Percentiles rank a stretch among this genome's conserved stretches.
phyloP scores from a whole-genome alignment of 2,888 invertebrate species.

The Steinernema scapterisci region DNA sequence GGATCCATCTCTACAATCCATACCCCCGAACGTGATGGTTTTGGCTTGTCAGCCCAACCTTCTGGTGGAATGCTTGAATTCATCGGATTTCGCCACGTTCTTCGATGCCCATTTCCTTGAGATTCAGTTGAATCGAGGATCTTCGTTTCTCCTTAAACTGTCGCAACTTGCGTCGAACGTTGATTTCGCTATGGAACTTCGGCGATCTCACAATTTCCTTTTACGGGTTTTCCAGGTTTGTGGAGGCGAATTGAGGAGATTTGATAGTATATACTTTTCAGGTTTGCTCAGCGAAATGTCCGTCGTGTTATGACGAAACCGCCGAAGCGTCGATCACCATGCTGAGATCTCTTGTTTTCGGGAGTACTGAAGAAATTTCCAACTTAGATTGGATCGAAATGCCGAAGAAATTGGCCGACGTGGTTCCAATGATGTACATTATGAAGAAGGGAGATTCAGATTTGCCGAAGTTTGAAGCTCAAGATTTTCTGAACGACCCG shows the following conservation, averaged over 20 bases:
- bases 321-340: not conserved
- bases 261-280: not conserved
- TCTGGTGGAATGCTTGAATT: slow-evolving; percentile 1
- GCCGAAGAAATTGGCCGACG: not conserved
- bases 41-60: not conserved
- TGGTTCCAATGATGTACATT: not conserved
- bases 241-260: not conserved
- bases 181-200: not conserved
- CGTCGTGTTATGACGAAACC: not conserved
- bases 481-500: not conserved
- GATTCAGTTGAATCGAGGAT: not conserved
- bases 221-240: not conserved
- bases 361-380: not conserved
- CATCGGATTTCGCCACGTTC: slow-evolving; percentile 16
- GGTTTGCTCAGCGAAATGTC: not conserved
- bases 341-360: not conserved
- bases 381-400: not conserved
- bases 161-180: not conserved
- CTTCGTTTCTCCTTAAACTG: not conserved
- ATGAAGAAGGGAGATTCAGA: not conserved
- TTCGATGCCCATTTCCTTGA: slow-evolving; percentile 10
- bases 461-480: not conserved
- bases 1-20: not conserved
- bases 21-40: not conserved
- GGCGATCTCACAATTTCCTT: not conserved